A percentile compares a stretch with the other conserved stretches of the same genome.
Evolutionary conservation across 2,797 vertebrate genomes (phyloP).

Genomic region (Alectoris magna): DNA sequence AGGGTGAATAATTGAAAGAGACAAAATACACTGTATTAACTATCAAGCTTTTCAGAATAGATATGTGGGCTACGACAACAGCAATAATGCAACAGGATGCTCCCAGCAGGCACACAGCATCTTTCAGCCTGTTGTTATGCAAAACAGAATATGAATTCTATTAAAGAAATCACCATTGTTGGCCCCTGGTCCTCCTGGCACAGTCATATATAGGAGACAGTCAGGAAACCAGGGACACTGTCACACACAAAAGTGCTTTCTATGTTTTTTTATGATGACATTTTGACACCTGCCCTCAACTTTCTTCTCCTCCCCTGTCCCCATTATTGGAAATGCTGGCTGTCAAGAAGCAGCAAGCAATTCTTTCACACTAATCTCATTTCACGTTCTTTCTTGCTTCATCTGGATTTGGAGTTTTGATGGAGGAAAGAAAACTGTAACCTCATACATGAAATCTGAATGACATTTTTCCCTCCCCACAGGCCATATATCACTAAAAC

Average conservation of each 20-base stretch:
- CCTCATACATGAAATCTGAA: not conserved
- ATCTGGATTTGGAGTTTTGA: not conserved
- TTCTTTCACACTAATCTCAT: not conserved
- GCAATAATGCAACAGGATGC: not conserved
- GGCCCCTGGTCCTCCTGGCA: not conserved
- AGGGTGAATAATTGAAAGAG: not conserved
- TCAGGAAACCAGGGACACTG: not conserved
- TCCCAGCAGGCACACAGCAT: not conserved
- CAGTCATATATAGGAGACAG: rapidly evolving
- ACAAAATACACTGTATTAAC: slow-evolving; percentile 4
- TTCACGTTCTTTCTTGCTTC: not conserved
- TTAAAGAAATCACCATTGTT: not conserved
- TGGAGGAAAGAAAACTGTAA: not conserved
- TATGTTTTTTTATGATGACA: not conserved
- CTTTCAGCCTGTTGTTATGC: not conserved
- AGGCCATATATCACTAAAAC: not conserved
- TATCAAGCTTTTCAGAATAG: slow-evolving; percentile 2
- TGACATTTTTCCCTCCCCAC: not conserved
- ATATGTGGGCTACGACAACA: not conserved
- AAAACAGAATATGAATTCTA: not conserved
- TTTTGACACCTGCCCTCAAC: not conserved
- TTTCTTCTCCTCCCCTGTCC: not conserved
- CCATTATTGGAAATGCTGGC: not conserved
- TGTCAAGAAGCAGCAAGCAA: not conserved
- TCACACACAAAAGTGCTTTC: not conserved